These are phyloP conservation scores for Daphoenositta chrysoptera DNA, from an alignment of 2,113 vertebrate species.

Conservation along the genomic window DNA sequence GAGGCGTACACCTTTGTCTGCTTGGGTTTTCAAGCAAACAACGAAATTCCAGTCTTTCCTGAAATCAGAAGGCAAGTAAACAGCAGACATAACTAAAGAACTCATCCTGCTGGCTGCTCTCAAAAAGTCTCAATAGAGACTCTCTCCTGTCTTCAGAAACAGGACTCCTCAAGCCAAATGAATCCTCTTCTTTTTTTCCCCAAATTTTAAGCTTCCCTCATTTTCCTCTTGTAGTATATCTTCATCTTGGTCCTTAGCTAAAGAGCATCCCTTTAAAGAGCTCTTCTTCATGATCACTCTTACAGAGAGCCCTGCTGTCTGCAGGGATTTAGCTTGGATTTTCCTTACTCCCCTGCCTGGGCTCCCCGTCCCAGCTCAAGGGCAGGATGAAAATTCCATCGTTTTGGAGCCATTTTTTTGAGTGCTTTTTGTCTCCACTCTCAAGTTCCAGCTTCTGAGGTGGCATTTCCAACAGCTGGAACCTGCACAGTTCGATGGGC, in stretches of 20 bases:
- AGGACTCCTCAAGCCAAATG: neutral
- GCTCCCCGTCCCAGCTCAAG: neutral
- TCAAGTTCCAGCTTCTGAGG: neutral
- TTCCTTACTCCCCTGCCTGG: neutral
- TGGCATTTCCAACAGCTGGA: neutral
- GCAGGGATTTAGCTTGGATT: neutral
- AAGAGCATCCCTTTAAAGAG: neutral
- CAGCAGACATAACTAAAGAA: neutral
- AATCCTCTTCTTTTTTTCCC: neutral
- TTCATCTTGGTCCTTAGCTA: neutral
- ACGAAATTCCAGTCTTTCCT: neutral
- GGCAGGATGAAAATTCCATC: neutral
- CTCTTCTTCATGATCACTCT: neutral
- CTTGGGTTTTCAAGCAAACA: neutral
- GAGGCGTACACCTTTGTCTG: neutral
- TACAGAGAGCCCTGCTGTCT: neutral
- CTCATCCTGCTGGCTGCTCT: neutral
- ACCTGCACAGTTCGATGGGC: neutral
- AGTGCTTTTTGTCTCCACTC: neutral
- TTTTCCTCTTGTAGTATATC: neutral
- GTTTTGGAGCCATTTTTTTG: neutral
- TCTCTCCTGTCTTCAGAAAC: neutral
- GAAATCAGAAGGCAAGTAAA: neutral
- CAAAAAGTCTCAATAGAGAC: neutral
- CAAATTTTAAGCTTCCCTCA: neutral